Base-by-base conservation (phyloP, 2,113 vertebrate genomes). In the Aptenodytes patagonicus region DNA sequence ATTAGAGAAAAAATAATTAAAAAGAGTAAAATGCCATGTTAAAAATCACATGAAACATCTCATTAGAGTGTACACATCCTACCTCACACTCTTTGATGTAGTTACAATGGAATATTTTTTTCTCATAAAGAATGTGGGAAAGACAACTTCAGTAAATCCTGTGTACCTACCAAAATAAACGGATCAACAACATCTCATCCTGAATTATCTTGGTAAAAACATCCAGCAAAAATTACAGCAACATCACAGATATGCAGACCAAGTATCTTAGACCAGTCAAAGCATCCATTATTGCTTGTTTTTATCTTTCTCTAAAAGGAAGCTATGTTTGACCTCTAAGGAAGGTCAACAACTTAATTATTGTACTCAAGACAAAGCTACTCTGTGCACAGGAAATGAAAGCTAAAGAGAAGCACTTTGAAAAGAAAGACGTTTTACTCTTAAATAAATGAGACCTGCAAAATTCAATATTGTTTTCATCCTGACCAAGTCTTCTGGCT, bases 341-440 rank as follows among this genome's bases (percentile, higher is more conserved):
- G 95, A 97, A 98, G 97, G 95, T 97, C 91, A 97, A 97, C 93
- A 95, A 96, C 97, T 98, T 98, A 97, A 98, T 98, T 98, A 98
- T 98, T 97, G 95, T 97, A 96, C 96, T 97, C 92, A 80, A 96
- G 97, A 98, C 97, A 98, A 98, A 98, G 96, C 97, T 97, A 93
- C 87, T 93, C 71, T 92, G 91, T 97, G 95, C 96, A 97, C 93
- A 98, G 97, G 98, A 98, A 98, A 98, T 97, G 96, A 97, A 98
- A 98, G 95, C 94, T 91, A 95, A 95, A 96, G 89, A 96, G 93
- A 97, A 96, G 89, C 94, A 95, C 94, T 96, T 97, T 90, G 87
- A 94, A 97, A 97, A 97, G 90, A 97, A 93, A 97, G 96, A 93
- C 51, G 1, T 73, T 95, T 96, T 82, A 61, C 96, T 85, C 90